Base-by-base conservation (phyloP, 2,888 invertebrate species). In the Leptinotarsa rubiginosa region DNA sequence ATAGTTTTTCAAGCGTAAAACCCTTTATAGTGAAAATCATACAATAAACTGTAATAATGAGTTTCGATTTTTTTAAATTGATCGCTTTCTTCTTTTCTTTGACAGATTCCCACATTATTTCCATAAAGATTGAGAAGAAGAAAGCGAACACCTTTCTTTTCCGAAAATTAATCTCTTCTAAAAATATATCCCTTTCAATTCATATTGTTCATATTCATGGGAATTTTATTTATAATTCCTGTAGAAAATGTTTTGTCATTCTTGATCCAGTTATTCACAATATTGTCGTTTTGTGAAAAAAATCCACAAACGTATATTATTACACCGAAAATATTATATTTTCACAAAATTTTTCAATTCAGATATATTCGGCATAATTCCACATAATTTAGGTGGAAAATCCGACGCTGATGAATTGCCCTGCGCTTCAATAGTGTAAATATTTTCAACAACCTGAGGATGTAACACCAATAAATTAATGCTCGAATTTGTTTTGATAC, bases 391-490 rank as follows among this genome's bases (percentile, higher is more conserved):
- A 20, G 22, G 22, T 22, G 4, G 20, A 56, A 56, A 62, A 41
- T n/a, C 25, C 16, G 62, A 62, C 62, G 41, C 12, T 62, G 31
- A 62, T 62, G 25, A 62, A 62, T 62, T 62, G 16, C 41, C 12
- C 4, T 41, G 31, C 4, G 41, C 31, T 41, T 31, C 62, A n/a
- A 62, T 62, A 25, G 16, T 62, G 31, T 62, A 62, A 62, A 62
- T 62, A 62, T 62, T 62, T 62, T 62, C 62, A 62, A 62, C 62
- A 62, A 62, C 62, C 62, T 62, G 62, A 62, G 62, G 62, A 62
- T 62, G 62, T 62, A 62, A 62, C 62, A 62, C 62, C 10, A 62
- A 62, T 62, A 62, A 56, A 62, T 62, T 62, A 62, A 62, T 62
- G 62, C 16, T 62, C 16, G 25, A 62, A 62, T 62, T 62, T 62